Conservation (phyloP, 2,113 vertebrate genomes). For the Myrmecophaga tridactyla region DNA sequence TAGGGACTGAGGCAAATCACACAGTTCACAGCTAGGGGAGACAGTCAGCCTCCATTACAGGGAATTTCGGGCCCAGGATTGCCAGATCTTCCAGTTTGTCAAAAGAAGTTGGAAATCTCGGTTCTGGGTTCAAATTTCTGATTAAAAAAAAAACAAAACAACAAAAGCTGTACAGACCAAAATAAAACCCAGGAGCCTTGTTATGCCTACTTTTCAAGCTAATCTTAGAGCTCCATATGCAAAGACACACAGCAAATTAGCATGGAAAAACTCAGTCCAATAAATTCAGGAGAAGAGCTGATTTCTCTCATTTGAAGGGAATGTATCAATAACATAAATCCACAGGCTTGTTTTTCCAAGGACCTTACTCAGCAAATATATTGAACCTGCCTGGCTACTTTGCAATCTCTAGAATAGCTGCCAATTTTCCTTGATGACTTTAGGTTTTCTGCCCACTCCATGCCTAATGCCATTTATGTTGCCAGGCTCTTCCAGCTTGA, state of each 20-base stretch:
- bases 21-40: background rate
- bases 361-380: slow-evolving; percentile 39
- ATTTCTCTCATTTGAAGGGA: slow-evolving; percentile 9
- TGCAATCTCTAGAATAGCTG: background rate
- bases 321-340: background rate
- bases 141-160: slow-evolving; percentile 37
- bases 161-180: background rate
- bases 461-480: background rate
- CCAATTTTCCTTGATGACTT: background rate
- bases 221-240: slow-evolving; percentile 28
- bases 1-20: background rate
- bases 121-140: background rate
- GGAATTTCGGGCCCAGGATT: background rate
- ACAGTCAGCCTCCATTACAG: background rate
- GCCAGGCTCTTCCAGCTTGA: background rate
- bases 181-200: no score
- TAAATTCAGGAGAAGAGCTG: slow-evolving; percentile 13
- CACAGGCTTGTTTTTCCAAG: background rate
- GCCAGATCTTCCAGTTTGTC: background rate
- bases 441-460: background rate
- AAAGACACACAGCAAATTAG: background rate
- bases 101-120: background rate
- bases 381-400: background rate
- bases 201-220: slow-evolving; percentile 15
- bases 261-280: background rate